phyloP scores from a whole-genome alignment of 2,797 vertebrate genomes.

The Amniataba percoides region DNA sequence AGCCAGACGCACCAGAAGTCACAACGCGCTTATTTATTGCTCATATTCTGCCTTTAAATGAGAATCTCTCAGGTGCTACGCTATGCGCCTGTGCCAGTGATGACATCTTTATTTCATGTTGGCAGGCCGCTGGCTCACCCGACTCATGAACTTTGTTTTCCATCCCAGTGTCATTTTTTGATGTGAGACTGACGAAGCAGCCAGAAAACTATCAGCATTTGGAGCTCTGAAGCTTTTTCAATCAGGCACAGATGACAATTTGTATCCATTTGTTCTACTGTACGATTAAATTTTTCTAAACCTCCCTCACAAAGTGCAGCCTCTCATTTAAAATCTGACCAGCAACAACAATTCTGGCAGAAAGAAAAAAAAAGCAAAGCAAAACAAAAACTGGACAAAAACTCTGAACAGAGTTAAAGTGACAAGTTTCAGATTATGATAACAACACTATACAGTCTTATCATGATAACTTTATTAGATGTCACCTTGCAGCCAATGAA shows the following conservation, averaged over 20 bases:
- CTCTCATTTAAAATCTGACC: too few species aligned
- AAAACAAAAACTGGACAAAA: too few species aligned
- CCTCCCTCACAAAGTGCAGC: too few species aligned
- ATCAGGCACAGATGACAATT: neutral
- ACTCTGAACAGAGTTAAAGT: too few species aligned
- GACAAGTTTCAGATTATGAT: neutral
- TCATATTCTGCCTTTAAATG: conserved; percentile 34
- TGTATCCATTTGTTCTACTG: too few species aligned
- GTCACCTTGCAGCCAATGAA: neutral
- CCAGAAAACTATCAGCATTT: neutral
- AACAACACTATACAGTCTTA: neutral
- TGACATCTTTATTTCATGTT: conserved; percentile 45
- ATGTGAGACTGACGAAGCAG: neutral
- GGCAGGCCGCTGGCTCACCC: conserved; percentile 9
- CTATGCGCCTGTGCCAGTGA: conserved; percentile 4
- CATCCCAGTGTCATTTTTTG: neutral
- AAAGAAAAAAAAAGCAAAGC: too few species aligned
- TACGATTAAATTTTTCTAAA: too few species aligned
- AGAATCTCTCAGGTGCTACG: conserved; percentile 29
- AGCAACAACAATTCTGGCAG: too few species aligned
- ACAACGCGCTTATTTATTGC: conserved; percentile 39
- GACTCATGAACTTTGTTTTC: conserved; percentile 25
- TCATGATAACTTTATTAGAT: neutral
- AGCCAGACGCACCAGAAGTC: conserved; percentile 32
- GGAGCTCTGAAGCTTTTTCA: neutral